A percentile compares a stretch with the other conserved stretches of the same genome.
phyloP scores from a whole-genome alignment of 2,113 vertebrate species.

The Brachionichthys hirsutus region DNA sequence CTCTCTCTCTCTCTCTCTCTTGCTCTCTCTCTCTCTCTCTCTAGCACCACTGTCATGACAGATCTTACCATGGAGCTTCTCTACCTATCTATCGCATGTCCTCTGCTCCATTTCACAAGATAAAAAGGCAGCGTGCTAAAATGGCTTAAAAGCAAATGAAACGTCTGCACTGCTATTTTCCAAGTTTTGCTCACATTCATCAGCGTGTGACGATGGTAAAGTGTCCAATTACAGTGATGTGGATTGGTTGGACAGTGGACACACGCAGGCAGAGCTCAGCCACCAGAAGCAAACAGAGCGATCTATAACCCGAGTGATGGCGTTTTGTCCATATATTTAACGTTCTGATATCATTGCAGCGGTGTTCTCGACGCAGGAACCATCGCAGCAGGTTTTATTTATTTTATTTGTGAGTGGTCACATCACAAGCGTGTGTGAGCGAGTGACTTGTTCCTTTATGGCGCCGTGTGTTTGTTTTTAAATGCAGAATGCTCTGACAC shows the following conservation, averaged over 20 bases:
- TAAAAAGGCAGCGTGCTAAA: conserved; percentile 49
- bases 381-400: too few species aligned
- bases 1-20: too few species aligned
- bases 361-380: too few species aligned
- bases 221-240: not conserved
- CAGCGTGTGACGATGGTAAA: conserved; percentile 14
- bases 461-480: not conserved
- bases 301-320: not conserved
- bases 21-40: too few species aligned
- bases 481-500: not conserved
- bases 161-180: conserved; percentile 35
- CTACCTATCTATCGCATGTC: conserved; percentile 37
- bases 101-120: conserved; percentile 63
- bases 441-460: not conserved
- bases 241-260: not conserved
- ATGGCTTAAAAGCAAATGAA: conserved; percentile 41
- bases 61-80: conserved; percentile 39
- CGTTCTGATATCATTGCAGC: not conserved
- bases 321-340: not conserved
- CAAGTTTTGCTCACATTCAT: conserved; percentile 15
- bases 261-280: not conserved
- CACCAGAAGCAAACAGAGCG: not conserved
- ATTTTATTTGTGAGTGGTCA: not conserved
- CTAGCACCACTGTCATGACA: conserved; percentile 28
- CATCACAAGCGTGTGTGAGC: not conserved